These are phyloP conservation scores for Hypothenemus hampei DNA, from an alignment of 1,140 invertebrate species.

Conservation along the genomic window DNA sequence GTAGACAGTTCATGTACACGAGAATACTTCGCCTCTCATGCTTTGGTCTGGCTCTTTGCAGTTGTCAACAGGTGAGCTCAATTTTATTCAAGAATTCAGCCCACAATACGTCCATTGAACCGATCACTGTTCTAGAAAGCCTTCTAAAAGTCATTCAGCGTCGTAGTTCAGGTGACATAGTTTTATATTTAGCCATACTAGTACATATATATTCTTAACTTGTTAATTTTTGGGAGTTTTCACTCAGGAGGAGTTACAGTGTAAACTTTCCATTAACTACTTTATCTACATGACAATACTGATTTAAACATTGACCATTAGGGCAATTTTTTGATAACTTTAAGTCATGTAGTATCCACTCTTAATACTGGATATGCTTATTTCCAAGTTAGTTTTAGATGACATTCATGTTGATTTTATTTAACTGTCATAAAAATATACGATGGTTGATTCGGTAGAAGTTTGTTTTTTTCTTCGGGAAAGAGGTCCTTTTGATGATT, in stretches of 20 bases:
- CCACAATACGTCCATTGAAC: background rate
- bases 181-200: background rate
- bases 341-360: too few relatives aligned
- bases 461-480: too few relatives aligned
- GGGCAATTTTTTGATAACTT: background rate
- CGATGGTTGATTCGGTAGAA: too few relatives aligned
- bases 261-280: background rate
- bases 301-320: background rate
- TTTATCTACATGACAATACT: slow-evolving; percentile 4
- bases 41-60: slow-evolving; percentile 32
- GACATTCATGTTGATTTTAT: too few relatives aligned
- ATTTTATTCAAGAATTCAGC: background rate
- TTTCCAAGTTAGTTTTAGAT: too few relatives aligned
- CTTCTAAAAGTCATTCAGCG: background rate
- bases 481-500: too few relatives aligned
- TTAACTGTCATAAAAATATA: too few relatives aligned
- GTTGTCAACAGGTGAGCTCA: slow-evolving; percentile 29
- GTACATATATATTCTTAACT: background rate
- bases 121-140: background rate
- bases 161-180: slow-evolving; percentile 14
- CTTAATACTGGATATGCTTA: too few relatives aligned
- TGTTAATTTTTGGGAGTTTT: slow-evolving; percentile 1
- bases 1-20: too few relatives aligned
- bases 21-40: slow-evolving; percentile 23
- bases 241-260: background rate